These are phyloP conservation scores for Laspeyria flexula DNA, from an alignment of 2,888 invertebrate genomes.

Conservation along the genomic window DNA sequence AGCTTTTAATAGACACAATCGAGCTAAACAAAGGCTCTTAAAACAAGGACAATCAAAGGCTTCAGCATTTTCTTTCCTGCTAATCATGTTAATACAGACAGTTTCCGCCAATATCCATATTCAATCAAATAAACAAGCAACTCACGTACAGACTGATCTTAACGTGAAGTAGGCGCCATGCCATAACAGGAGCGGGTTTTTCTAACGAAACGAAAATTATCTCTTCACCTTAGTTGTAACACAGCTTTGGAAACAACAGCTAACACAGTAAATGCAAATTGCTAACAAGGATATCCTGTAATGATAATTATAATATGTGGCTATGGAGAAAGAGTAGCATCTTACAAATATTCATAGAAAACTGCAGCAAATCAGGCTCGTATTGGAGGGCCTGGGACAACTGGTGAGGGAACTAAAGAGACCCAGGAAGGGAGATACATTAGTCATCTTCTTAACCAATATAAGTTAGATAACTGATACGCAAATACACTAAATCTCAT, in stretches of 20 bases:
- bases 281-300: not conserved
- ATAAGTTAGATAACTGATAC: too few relatives aligned
- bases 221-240: constrained; percentile 53
- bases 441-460: too few relatives aligned
- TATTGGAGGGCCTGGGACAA: too few relatives aligned
- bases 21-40: not conserved
- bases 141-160: constrained; percentile 57
- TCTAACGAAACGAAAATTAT: constrained; percentile 75
- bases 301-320: too few relatives aligned
- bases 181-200: constrained; percentile 71
- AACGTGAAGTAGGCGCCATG: constrained; percentile 58
- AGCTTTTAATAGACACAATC: too few relatives aligned
- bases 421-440: too few relatives aligned
- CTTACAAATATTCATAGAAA: too few relatives aligned
- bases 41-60: constrained; percentile 1
- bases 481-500: too few relatives aligned
- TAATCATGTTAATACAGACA: constrained; percentile 28
- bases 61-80: constrained; percentile 1
- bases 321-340: too few relatives aligned
- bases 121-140: constrained; percentile 47
- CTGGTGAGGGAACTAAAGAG: too few relatives aligned
- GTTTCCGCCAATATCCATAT: constrained; percentile 46
- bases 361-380: too few relatives aligned
- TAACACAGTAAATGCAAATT: not conserved
- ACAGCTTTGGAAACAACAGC: not conserved